Percentiles rank a stretch among this genome's conserved stretches.
Conservation (phyloP, 2,797 vertebrate genomes). For the Scolopax bukidnonensis region DNA sequence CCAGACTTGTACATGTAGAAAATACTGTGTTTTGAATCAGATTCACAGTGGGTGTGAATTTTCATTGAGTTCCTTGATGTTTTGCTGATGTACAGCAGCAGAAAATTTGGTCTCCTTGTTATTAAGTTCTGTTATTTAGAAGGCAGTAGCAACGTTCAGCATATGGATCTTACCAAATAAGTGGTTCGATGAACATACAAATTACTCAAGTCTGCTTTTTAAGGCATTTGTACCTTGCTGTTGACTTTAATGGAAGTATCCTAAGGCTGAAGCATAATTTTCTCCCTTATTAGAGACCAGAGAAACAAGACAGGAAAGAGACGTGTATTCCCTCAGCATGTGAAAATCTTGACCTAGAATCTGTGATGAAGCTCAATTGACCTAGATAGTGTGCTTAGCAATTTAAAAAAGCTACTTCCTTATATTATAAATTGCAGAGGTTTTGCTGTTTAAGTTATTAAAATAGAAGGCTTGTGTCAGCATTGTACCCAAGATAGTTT, state of each 20-base stretch:
- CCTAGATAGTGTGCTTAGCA: constrained; percentile 12
- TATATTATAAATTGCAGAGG: neutral
- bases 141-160: neutral
- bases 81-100: neutral
- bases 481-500: neutral
- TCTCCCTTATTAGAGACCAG: neutral
- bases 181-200: neutral
- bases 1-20: neutral
- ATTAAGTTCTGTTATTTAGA: neutral
- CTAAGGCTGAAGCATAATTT: neutral
- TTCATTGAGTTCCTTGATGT: neutral
- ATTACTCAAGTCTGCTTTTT: neutral
- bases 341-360: constrained; percentile 54
- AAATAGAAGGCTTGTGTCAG: neutral
- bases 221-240: neutral
- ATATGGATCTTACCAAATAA: neutral
- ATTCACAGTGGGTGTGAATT: neutral
- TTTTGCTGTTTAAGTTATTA: neutral
- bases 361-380: neutral
- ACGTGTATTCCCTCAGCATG: constrained; percentile 8
- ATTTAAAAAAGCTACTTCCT: neutral
- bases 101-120: neutral
- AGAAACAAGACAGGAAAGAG: neutral
- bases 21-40: neutral
- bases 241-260: neutral